These are phyloP conservation scores for Gymnoscopelus microlampas DNA, from an alignment of 2,797 vertebrate genomes.

Conservation along the genomic window DNA sequence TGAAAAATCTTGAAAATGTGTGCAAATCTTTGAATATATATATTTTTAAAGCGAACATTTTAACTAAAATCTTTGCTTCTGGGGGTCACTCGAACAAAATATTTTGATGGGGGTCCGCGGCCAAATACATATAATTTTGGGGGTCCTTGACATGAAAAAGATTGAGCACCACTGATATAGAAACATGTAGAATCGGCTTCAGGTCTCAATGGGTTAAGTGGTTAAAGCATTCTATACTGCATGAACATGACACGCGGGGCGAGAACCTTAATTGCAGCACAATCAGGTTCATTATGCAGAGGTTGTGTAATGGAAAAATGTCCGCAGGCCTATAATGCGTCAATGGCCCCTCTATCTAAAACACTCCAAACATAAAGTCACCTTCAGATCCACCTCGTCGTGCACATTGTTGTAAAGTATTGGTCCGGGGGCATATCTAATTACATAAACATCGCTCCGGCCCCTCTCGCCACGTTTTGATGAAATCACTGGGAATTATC, in stretches of 20 bases:
- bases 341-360: slow-evolving; percentile 15
- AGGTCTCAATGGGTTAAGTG: too few relatives aligned
- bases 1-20: too few relatives aligned
- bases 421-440: slow-evolving; percentile 39
- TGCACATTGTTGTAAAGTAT: slow-evolving; percentile 27
- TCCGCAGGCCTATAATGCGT: slow-evolving; percentile 25
- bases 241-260: slow-evolving; percentile 11
- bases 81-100: too few relatives aligned
- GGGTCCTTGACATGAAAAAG: too few relatives aligned
- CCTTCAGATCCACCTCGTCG: slow-evolving; percentile 34
- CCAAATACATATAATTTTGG: too few relatives aligned
- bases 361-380: slow-evolving; percentile 16
- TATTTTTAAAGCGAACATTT: too few relatives aligned
- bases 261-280: slow-evolving; percentile 7
- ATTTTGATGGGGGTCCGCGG: too few relatives aligned
- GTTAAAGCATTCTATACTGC: not conserved
- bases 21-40: too few relatives aligned
- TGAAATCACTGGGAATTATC: slow-evolving; percentile 56
- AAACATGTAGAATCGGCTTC: too few relatives aligned
- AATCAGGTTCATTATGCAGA: slow-evolving; percentile 15
- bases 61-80: too few relatives aligned
- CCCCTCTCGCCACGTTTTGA: slow-evolving; percentile 39
- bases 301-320: slow-evolving; percentile 12
- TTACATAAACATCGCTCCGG: slow-evolving; percentile 53
- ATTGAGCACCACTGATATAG: too few relatives aligned